Percentiles rank a stretch among this genome's conserved stretches.
These are phyloP conservation scores for Sebastes fasciatus DNA, from an alignment of 2,113 vertebrate genomes.

Conservation along the genomic window DNA sequence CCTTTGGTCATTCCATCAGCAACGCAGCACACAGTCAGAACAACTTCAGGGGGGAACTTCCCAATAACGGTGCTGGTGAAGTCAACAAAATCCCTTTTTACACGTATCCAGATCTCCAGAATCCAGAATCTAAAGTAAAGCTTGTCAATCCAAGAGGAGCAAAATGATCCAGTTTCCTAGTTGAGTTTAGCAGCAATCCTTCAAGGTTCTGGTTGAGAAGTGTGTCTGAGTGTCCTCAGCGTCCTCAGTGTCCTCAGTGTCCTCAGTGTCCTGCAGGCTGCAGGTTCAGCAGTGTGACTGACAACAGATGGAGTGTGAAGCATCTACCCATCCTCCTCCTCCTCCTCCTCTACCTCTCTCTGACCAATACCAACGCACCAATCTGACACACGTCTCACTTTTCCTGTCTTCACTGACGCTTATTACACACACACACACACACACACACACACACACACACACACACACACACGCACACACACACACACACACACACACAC, in stretches of 20 bases:
- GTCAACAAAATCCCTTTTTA: conserved; percentile 10
- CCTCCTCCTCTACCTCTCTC: conserved; percentile 26
- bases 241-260: too few relatives aligned
- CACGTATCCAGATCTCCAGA: conserved; percentile 41
- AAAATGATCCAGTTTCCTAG: conserved; percentile 12
- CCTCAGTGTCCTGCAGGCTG: conserved; percentile 5
- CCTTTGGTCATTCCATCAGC: conserved; percentile 35
- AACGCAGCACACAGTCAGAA: background rate
- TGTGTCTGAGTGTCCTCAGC: too few relatives aligned
- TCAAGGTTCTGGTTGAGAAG: too few relatives aligned
- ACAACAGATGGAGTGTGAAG: conserved; percentile 66
- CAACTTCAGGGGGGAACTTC: conserved; percentile 8
- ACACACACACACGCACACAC: conserved; percentile 37
- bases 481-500: too few relatives aligned
- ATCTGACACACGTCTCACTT: conserved; percentile 44
- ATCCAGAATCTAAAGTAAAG: conserved; percentile 15
- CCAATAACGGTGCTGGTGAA: background rate
- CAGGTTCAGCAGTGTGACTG: conserved; percentile 57
- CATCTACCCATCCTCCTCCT: conserved; percentile 37
- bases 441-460: conserved; percentile 26
- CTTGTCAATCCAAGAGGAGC: conserved; percentile 39
- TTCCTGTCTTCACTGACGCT: conserved; percentile 34
- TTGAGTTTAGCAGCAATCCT: conserved; percentile 21
- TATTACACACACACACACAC: conserved; percentile 21
- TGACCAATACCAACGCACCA: conserved; percentile 54